These are phyloP conservation scores for Gracilinanus agilis DNA, from an alignment of 2,113 vertebrate genomes.

Conservation along the genomic window DNA sequence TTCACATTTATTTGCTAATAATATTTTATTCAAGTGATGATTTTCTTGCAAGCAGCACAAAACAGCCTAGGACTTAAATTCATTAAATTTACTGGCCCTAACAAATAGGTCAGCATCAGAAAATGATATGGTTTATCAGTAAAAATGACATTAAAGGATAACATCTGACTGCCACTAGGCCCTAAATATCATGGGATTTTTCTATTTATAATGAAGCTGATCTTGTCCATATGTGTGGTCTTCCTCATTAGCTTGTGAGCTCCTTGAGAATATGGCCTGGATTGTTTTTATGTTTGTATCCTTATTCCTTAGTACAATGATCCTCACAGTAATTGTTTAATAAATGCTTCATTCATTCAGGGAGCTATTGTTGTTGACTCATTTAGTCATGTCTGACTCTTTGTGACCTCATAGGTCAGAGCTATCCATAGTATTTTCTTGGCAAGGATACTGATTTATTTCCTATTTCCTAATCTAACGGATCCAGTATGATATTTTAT, in stretches of 20 bases:
- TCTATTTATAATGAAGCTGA: not conserved
- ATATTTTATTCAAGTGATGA: not conserved
- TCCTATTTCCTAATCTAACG: too few relatives aligned
- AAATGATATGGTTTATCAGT: not conserved
- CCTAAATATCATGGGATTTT: not conserved
- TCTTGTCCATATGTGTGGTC: not conserved
- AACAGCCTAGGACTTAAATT: not conserved
- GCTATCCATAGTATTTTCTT: too few relatives aligned
- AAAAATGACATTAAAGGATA: not conserved
- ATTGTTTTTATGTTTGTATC: not conserved
- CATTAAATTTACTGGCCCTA: not conserved
- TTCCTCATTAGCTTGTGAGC: not conserved
- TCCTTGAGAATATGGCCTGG: not conserved
- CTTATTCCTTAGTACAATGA: not conserved
- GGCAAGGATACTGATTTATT: too few relatives aligned
- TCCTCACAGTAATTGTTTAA: not conserved
- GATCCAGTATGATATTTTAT: too few relatives aligned
- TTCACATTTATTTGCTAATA: not conserved
- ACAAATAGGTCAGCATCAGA: not conserved
- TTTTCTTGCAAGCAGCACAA: not conserved
- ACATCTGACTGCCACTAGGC: not conserved
- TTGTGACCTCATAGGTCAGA: too few relatives aligned
- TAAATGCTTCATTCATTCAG: not conserved
- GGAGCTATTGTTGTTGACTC: too few relatives aligned
- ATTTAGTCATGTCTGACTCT: too few relatives aligned